Evolutionary conservation across 2,888 invertebrate species (phyloP), one percentile per base, ranked within the genome.

Genomic region (Drosophila fulvimacula): DNA sequence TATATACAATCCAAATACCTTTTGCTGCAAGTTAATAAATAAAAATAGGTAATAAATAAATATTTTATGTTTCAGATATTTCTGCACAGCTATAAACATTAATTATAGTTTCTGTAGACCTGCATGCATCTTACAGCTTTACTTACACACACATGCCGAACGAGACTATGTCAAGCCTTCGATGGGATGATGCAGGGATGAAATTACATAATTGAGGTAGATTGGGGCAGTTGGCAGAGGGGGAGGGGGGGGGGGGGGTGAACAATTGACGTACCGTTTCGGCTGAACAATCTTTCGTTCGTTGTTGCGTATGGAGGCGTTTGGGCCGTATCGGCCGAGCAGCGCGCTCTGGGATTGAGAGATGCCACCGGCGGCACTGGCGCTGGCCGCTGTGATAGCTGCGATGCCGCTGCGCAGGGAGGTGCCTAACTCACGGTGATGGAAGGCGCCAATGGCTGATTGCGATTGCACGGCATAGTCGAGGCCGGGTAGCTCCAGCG

Each of bases 401-500:
- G 90, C 89, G 57, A 90, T 81, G 58, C 91, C 84, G 74, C 89
- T 90, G 69, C 90, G 89, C 71, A 90, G 67, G 48, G 92, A 90
- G 60, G 91, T 88, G 63, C 86, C 90, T 73, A 91, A 64, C 41
- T 91, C 92, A 24, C 91, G 89, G 60, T 89, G 89, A 53, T 88
- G 88, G 51, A 84, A 80, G 32, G 75, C 71, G 48, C 90, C 78
- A 51, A 87, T 58, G 34, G 83, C 85, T 69, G 90, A 85, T 56
- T 89, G 92, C 42, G 92, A 89, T 59, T 92, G 91, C 46, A 91
- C 84, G 69, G 90, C 88, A 88, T 92, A 92, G 79, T 92, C 92
- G 76, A 92, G 90, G 56, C 92, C 92, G 42, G 93, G 92, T 68
- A 92, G 76, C 74, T 93, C 92, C 86, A 93, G 81, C 81, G 93